A percentile compares a stretch with the other conserved stretches of the same genome.
phyloP scores from a whole-genome alignment of 2,888 invertebrate species.

The Camponotus fellah region DNA sequence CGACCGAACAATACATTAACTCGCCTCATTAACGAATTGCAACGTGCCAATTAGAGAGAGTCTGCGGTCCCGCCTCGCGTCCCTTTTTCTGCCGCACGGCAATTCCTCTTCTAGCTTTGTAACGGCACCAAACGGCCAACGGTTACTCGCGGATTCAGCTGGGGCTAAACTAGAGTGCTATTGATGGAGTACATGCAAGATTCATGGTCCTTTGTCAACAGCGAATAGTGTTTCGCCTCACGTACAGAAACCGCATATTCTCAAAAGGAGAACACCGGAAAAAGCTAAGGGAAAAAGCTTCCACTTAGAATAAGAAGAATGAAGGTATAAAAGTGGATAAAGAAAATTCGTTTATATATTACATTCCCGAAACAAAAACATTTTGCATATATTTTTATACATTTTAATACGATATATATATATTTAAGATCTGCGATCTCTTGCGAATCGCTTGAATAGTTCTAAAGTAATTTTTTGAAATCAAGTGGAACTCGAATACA shows the following conservation, averaged over 20 bases:
- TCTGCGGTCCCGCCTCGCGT: conserved; percentile 36
- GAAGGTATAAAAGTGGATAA: neutral
- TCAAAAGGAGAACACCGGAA: neutral
- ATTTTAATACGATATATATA: neutral
- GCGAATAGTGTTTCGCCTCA: conserved; percentile 12
- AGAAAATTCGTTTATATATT: neutral
- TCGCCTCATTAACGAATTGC: conserved; percentile 77
- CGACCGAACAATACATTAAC: conserved; percentile 74
- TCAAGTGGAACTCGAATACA: neutral
- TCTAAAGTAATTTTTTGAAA: neutral
- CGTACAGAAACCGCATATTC: neutral
- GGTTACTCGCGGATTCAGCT: neutral
- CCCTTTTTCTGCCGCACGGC: conserved; percentile 25
- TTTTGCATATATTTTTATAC: neutral
- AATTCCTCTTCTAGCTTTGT: conserved; percentile 22
- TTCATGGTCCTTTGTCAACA: conserved; percentile 16
- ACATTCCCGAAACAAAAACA: neutral
- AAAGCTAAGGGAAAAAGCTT: neutral
- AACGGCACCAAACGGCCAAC: neutral
- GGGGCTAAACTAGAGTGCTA: conserved; percentile 11
- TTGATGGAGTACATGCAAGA: conserved; percentile 25
- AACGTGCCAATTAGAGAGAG: conserved; percentile 75
- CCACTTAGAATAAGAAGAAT: neutral
- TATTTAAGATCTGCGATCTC: neutral
- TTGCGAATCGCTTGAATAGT: neutral